phyloP scores from a whole-genome alignment of 2,888 invertebrate genomes.

The Eupithecia subumbrata region DNA sequence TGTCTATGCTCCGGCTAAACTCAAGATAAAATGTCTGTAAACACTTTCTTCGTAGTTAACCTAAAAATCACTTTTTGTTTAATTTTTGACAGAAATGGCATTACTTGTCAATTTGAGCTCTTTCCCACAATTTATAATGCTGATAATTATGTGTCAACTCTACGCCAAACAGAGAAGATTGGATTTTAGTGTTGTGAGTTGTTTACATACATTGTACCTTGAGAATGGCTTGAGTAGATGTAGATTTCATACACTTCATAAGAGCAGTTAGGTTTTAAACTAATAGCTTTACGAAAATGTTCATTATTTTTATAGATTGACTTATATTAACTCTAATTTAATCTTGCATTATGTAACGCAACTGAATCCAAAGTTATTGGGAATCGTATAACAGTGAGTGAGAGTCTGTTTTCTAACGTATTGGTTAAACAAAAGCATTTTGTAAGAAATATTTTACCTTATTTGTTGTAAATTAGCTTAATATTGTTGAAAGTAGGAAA shows the following conservation, averaged over 20 bases:
- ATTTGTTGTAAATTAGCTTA: conserved; percentile 45
- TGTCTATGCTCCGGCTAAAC: conserved; percentile 16
- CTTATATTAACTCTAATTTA: conserved; percentile 37
- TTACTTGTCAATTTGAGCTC: background rate
- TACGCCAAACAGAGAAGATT: background rate
- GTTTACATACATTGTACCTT: background rate
- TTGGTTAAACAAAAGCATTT: conserved; percentile 41
- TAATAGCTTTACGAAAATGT: conserved; percentile 36
- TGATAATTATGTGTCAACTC: background rate
- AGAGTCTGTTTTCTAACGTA: conserved; percentile 27
- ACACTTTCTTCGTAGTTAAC: background rate
- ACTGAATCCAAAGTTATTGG: conserved; percentile 26
- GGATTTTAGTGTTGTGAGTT: background rate
- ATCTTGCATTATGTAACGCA: conserved; percentile 19
- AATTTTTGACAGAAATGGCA: background rate
- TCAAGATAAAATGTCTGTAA: background rate
- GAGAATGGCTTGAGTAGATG: conserved; percentile 7
- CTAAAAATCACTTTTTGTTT: background rate
- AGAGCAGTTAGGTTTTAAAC: conserved; percentile 30
- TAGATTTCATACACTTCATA: conserved; percentile 37
- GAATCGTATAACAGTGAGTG: conserved; percentile 21
- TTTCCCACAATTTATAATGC: background rate
- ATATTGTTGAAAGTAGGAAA: conserved; percentile 45
- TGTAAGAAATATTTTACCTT: conserved; percentile 43
- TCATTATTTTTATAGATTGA: conserved; percentile 41